Conservation (phyloP, 1,140 invertebrate species). For the Heterodera carotae region DNA sequence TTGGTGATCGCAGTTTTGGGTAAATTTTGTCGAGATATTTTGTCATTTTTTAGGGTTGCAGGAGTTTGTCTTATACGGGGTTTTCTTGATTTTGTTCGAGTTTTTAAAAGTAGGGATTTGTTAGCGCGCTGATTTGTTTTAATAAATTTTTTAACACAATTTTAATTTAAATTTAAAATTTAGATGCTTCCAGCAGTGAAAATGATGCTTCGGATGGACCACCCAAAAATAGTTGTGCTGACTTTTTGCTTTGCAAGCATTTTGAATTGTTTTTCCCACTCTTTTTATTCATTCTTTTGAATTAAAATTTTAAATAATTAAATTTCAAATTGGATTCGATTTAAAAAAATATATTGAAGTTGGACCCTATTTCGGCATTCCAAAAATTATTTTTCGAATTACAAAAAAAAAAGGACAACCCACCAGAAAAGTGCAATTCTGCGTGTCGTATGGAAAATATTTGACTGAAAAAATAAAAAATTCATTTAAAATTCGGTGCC, state of each 20-base stretch:
- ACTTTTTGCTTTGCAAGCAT: background rate
- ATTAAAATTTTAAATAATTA: slow-evolving; percentile 10
- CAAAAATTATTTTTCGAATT: too few species aligned
- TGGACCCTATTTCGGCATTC: too few species aligned
- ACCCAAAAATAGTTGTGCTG: slow-evolving; percentile 8
- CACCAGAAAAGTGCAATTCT: slow-evolving; percentile 61
- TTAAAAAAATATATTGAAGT: too few species aligned
- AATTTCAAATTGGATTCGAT: background rate
- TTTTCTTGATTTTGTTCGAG: too few species aligned
- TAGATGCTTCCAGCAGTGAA: slow-evolving; percentile 8
- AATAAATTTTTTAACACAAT: background rate
- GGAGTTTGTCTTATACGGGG: too few species aligned
- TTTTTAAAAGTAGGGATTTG: background rate
- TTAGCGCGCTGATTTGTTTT: background rate
- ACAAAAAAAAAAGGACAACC: slow-evolving; percentile 25
- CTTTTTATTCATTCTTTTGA: background rate
- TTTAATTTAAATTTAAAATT: background rate
- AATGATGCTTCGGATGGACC: background rate
- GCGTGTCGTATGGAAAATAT: slow-evolving; percentile 63
- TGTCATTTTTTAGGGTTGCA: too few species aligned
- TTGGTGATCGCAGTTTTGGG: too few species aligned
- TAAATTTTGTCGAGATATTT: too few species aligned
- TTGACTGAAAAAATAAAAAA: slow-evolving; percentile 52
- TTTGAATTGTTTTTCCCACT: background rate
- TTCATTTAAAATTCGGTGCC: slow-evolving; percentile 1